Evolutionary conservation across 2,888 invertebrate genomes (phyloP).

Genomic region (Anorthoa munda): DNA sequence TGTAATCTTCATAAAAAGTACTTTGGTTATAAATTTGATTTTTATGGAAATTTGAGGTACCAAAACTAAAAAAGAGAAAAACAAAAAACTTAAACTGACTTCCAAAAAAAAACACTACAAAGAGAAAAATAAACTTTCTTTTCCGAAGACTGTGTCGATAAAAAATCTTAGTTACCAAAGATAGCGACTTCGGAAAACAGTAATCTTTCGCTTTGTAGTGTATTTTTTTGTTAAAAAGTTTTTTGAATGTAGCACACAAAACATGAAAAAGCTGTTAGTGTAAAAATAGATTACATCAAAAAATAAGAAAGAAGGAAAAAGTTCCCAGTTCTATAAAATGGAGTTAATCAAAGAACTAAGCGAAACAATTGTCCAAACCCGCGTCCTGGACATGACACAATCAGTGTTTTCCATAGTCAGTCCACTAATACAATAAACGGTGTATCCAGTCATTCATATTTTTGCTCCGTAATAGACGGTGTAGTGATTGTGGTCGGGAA

Average conservation of each 20-base stretch:
- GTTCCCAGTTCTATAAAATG: neutral
- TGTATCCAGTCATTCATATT: conserved; percentile 62
- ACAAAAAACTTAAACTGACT: too few species aligned
- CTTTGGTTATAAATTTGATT: too few species aligned
- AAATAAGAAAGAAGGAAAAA: neutral
- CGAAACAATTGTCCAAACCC: neutral
- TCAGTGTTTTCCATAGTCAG: conserved; percentile 33
- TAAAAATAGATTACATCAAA: neutral
- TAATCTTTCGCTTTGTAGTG: too few species aligned
- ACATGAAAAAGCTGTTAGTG: neutral
- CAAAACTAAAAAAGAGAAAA: too few species aligned
- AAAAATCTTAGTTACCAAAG: too few species aligned
- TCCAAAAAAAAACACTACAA: too few species aligned
- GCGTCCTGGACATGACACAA: conserved; percentile 20
- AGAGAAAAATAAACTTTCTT: too few species aligned
- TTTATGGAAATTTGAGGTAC: too few species aligned
- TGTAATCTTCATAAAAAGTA: too few species aligned
- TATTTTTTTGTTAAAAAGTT: too few species aligned
- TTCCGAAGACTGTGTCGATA: too few species aligned
- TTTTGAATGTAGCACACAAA: neutral
- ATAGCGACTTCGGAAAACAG: too few species aligned
- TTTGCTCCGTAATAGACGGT: conserved; percentile 65
- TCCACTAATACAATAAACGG: conserved; percentile 54
- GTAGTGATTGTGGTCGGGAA: conserved; percentile 77
- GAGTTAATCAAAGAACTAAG: neutral